These are phyloP conservation scores for Clanis bilineata DNA, from an alignment of 2,888 invertebrate genomes.

Conservation along the genomic window DNA sequence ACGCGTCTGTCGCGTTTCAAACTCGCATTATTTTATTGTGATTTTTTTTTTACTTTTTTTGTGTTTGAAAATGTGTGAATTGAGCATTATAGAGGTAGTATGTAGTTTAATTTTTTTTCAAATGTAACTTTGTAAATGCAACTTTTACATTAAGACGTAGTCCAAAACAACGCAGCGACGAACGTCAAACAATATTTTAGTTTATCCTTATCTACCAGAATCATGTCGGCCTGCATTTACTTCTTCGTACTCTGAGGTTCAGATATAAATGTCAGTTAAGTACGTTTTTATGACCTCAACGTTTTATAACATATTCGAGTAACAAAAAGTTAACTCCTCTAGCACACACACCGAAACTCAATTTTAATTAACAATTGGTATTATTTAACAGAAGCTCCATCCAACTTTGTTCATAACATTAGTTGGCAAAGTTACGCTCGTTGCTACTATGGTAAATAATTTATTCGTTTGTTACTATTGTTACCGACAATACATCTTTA, in stretches of 20 bases:
- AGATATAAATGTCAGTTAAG: no score
- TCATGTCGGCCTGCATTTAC: no score
- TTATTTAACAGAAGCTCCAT: not conserved
- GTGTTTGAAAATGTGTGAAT: not conserved
- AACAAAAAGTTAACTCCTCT: no score
- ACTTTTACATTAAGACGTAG: no score
- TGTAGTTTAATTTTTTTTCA: no score
- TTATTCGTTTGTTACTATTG: conserved; percentile 4
- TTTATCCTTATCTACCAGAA: no score
- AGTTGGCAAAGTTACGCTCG: not conserved
- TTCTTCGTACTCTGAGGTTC: no score
- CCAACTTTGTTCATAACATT: not conserved
- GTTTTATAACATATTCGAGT: no score
- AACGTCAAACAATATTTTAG: no score
- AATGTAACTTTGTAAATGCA: no score
- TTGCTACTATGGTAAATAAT: not conserved
- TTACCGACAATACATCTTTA: not conserved
- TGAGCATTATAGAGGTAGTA: not conserved
- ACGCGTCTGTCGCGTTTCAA: conserved; percentile 31
- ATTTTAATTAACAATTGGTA: not conserved
- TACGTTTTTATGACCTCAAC: no score
- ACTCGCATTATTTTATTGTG: conserved; percentile 25
- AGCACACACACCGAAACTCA: not conserved
- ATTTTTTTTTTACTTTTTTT: not conserved
- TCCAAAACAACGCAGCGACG: no score